Evolutionary conservation across 2,797 vertebrate genomes (phyloP).

Genomic region (Sphenopsis melanotis): DNA sequence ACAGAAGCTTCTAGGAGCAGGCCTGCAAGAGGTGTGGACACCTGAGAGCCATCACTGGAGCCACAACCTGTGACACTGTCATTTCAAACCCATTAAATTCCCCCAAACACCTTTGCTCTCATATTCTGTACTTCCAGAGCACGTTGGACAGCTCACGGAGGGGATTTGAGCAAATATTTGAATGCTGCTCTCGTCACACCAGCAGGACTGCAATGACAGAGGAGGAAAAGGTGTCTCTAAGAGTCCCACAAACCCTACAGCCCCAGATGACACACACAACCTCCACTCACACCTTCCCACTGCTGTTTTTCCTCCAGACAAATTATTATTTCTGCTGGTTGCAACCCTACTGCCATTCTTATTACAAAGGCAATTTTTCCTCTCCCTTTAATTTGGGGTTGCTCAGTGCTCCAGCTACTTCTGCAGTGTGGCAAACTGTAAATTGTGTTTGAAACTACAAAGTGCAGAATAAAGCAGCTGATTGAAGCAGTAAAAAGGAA

Average conservation of each 20-base stretch:
- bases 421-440: neutral
- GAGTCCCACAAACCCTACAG: neutral
- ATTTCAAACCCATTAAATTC: neutral
- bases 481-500: slow-evolving; percentile 20
- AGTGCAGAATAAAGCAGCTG: slow-evolving; percentile 31
- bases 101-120: neutral
- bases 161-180: neutral
- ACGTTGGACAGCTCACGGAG: neutral
- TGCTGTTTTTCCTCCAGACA: neutral
- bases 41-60: rapidly evolving
- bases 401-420: neutral
- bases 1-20: neutral
- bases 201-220: neutral
- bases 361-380: slow-evolving; percentile 13
- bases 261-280: neutral
- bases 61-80: neutral
- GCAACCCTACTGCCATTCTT: neutral
- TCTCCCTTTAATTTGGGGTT: slow-evolving; percentile 44
- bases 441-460: slow-evolving; percentile 13
- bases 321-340: neutral
- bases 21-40: neutral
- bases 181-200: neutral
- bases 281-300: neutral
- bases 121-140: neutral
- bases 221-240: neutral